A percentile compares a stretch with the other conserved stretches of the same genome.
These are phyloP conservation scores for Wasmannia auropunctata DNA, from an alignment of 1,140 invertebrate species.

Conservation along the genomic window DNA sequence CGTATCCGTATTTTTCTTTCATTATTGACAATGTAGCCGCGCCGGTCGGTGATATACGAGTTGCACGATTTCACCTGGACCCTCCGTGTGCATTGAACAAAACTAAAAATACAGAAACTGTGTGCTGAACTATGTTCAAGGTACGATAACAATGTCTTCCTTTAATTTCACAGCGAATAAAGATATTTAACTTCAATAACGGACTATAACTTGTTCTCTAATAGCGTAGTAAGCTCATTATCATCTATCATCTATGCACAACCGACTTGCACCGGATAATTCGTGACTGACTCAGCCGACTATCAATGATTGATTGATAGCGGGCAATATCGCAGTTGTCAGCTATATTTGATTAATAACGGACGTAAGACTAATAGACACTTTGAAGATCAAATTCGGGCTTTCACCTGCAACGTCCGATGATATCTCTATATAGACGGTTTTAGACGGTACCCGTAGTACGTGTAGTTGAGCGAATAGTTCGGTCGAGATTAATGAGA, in stretches of 20 bases:
- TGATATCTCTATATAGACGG: neutral
- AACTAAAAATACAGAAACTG: neutral
- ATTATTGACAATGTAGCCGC: neutral
- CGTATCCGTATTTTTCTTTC: neutral
- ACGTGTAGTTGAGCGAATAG: conserved; percentile 12
- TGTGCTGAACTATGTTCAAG: neutral
- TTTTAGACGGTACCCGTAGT: conserved; percentile 4
- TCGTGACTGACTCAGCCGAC: conserved; percentile 25
- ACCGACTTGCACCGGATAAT: conserved; percentile 30
- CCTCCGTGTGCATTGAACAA: neutral
- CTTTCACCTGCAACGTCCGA: conserved; percentile 9
- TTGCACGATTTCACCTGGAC: neutral
- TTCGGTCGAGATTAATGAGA: conserved; percentile 48
- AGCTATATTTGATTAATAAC: conserved; percentile 53
- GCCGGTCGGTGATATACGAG: neutral
- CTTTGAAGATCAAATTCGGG: conserved; percentile 34
- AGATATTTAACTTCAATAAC: conserved; percentile 20
- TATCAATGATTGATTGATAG: conserved; percentile 49
- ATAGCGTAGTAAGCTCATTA: conserved; percentile 21
- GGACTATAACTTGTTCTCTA: neutral
- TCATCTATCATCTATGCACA: conserved; percentile 38
- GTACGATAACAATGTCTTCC: neutral
- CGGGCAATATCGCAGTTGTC: conserved; percentile 47
- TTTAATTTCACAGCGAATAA: neutral
- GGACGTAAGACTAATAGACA: conserved; percentile 51